A percentile compares a stretch with the other conserved stretches of the same genome.
Evolutionary conservation across 2,797 vertebrate species (phyloP).

Genomic region (Ceyx erithaca): DNA sequence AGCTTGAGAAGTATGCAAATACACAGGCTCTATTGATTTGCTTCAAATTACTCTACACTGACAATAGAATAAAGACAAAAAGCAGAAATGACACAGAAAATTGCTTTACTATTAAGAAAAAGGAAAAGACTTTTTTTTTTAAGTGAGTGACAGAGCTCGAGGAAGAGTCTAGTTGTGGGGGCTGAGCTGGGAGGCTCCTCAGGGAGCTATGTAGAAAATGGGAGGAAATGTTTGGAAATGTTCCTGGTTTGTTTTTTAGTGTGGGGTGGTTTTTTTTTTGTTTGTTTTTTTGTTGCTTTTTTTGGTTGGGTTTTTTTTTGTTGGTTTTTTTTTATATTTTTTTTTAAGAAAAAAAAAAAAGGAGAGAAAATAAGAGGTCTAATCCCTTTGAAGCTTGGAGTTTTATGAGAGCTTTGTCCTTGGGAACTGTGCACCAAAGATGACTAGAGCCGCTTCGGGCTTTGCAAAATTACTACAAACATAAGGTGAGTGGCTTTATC

Average conservation of each 20-base stretch:
- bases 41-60: conserved; percentile 2
- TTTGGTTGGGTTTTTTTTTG: too few relatives aligned
- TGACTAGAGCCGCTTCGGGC: conserved; percentile 62
- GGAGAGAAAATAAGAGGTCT: conserved; percentile 38
- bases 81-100: conserved; percentile 37
- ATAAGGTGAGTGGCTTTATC: conserved; percentile 72
- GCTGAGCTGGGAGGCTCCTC: background rate
- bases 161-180: background rate
- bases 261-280: too few relatives aligned
- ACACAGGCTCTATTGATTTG: conserved; percentile 54
- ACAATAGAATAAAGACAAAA: conserved; percentile 61
- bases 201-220: background rate
- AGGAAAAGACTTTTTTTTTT: background rate
- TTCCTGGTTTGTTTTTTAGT: background rate
- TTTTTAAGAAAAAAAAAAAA: background rate
- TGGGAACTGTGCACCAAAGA: conserved; percentile 54
- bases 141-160: background rate
- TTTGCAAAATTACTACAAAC: conserved; percentile 73
- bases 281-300: too few relatives aligned
- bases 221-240: background rate
- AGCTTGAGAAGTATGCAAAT: conserved; percentile 45
- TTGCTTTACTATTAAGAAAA: background rate
- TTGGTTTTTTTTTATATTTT: too few relatives aligned
- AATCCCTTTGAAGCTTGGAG: conserved; percentile 62
- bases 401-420: conserved; percentile 65